Evolutionary conservation across 2,797 vertebrate genomes (phyloP).

Genomic region (Pygocentrus nattereri): DNA sequence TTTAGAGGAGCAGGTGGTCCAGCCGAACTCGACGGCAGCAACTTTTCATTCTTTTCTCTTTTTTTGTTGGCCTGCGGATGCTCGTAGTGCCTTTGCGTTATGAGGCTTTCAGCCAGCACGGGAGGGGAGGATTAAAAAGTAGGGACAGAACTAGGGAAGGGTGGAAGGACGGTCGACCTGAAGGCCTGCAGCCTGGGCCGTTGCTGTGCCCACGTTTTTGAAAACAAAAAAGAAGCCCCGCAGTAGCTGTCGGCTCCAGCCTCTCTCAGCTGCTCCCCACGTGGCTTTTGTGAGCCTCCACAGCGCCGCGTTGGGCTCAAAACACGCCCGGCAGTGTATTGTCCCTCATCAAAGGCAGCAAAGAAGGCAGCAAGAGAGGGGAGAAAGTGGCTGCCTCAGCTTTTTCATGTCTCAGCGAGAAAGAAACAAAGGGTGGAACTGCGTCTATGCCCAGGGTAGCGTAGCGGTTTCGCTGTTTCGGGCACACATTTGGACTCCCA

Average conservation of each 20-base stretch:
- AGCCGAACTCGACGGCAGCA: conserved; percentile 16
- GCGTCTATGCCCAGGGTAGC: conserved; percentile 29
- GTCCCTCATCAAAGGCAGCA: conserved; percentile 64
- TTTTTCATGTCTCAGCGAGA: conserved; percentile 64
- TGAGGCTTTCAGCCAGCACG: conserved; percentile 69
- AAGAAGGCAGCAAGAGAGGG: conserved; percentile 60
- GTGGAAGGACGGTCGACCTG: conserved; percentile 66
- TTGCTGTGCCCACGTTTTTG: conserved; percentile 64
- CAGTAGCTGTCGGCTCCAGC: conserved; percentile 61
- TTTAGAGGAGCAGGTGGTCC: conserved; percentile 84
- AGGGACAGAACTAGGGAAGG: conserved; percentile 34
- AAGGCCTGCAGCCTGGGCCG: conserved; percentile 66
- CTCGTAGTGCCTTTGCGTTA: conserved; percentile 65
- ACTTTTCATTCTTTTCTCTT: conserved; percentile 49
- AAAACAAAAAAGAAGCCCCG: conserved; percentile 69
- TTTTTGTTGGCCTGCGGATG: conserved; percentile 66
- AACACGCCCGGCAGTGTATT: conserved; percentile 77
- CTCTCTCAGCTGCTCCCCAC: conserved; percentile 68
- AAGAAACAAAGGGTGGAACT: conserved; percentile 59
- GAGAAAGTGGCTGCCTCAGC: conserved; percentile 66
- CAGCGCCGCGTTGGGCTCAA: conserved; percentile 65
- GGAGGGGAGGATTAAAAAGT: conserved; percentile 70
- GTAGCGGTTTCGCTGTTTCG: conserved; percentile 42
- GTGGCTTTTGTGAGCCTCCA: conserved; percentile 70
- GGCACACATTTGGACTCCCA: conserved; percentile 40